These are phyloP conservation scores for Lutjanus erythropterus DNA, from an alignment of 2,113 vertebrate genomes.

Conservation along the genomic window DNA sequence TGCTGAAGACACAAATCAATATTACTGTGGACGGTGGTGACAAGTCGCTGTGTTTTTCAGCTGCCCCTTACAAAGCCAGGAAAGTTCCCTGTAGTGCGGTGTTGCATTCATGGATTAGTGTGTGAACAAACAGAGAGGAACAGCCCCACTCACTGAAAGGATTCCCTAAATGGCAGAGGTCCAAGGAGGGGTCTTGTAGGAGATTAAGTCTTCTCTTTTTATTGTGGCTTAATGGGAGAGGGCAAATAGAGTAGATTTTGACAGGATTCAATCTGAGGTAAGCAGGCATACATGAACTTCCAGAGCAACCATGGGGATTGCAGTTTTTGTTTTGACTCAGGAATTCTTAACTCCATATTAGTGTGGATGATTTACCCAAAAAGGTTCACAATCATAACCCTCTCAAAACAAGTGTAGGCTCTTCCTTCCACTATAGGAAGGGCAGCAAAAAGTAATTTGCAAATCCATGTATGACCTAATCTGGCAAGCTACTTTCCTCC, in stretches of 20 bases:
- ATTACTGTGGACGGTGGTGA: background rate
- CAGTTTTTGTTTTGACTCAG: constrained; percentile 19
- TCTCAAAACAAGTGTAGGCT: background rate
- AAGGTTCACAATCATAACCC: background rate
- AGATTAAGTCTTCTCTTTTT: constrained; percentile 39
- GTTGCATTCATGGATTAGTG: constrained; percentile 25
- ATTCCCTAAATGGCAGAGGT: constrained; percentile 26
- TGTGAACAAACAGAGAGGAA: constrained; percentile 46
- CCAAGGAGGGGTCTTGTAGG: constrained; percentile 16
- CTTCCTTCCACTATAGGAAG: background rate
- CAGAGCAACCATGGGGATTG: background rate
- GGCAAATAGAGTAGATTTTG: constrained; percentile 8
- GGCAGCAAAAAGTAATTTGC: constrained; percentile 5
- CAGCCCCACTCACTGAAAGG: constrained; percentile 26
- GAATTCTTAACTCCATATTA: background rate
- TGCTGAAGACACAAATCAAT: constrained; percentile 7
- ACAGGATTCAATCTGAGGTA: constrained; percentile 27
- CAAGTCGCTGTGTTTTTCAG: constrained; percentile 6
- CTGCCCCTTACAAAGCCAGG: constrained; percentile 14
- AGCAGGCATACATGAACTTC: constrained; percentile 29
- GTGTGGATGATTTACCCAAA: background rate
- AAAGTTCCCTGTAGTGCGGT: constrained; percentile 30
- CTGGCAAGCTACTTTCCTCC: constrained; percentile 6
- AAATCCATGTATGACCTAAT: constrained; percentile 28
- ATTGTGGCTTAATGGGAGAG: constrained; percentile 2